Evolutionary conservation across 2,888 invertebrate genomes (phyloP).

Genomic region (Tipula confusa): DNA sequence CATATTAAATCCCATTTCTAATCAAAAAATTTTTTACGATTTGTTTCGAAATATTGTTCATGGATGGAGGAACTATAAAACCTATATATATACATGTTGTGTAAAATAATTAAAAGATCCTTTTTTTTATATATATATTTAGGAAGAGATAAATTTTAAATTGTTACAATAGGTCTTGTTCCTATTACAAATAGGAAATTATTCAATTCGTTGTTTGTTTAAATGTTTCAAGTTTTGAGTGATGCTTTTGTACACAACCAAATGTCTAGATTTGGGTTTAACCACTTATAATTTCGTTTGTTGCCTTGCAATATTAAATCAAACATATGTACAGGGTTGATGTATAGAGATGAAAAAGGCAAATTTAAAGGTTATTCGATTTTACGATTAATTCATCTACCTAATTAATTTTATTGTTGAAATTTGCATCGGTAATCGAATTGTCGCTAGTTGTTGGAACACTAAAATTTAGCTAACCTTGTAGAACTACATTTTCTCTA

Average conservation of each 20-base stretch:
- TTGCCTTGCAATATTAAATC: neutral
- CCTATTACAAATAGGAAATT: neutral
- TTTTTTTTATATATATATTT: neutral
- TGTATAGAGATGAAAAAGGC: neutral
- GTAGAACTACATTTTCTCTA: too few species aligned
- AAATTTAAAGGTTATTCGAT: neutral
- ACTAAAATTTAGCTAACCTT: too few species aligned
- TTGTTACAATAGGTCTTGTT: neutral
- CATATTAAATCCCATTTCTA: constrained; percentile 27
- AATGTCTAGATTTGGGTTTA: neutral
- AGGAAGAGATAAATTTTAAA: neutral
- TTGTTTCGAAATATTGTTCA: neutral
- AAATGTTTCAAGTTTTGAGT: neutral
- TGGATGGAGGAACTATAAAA: neutral
- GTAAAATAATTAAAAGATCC: neutral
- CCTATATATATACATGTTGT: neutral
- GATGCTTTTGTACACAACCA: neutral
- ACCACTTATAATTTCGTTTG: neutral
- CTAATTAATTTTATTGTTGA: too few species aligned
- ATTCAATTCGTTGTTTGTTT: neutral
- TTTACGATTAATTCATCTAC: too few species aligned
- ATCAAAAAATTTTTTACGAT: constrained; percentile 28
- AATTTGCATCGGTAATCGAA: too few species aligned
- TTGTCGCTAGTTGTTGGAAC: too few species aligned
- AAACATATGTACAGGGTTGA: neutral